Evolutionary conservation across 2,888 invertebrate species (phyloP), one percentile per base, ranked within the genome.

Genomic region (Oeneis ivallda): DNA sequence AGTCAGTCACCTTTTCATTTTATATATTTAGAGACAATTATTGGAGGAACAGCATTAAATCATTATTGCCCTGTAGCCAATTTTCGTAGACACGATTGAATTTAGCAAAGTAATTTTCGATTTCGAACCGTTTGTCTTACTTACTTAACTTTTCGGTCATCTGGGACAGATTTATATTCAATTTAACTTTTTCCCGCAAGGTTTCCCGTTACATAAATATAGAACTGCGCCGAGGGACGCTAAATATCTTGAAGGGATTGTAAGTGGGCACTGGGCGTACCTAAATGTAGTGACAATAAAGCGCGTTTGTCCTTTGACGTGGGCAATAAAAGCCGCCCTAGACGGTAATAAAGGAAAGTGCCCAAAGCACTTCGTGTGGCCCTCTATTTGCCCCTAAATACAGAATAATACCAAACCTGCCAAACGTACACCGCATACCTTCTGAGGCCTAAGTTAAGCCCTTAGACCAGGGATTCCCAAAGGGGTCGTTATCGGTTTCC

Each of bases 281-380:
- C 50, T n/a, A 54, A 56, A 43, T 39, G 43, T 41, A 26, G 49
- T 26, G 19, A 50, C 49, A 47, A 47, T 47, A 58, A 49, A 60
- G 13, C 4, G 34, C 62, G 19, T 57, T 64, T 62, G 61, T 67
- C 65, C 65, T 65, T 65, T 64, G 67, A 67, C 53, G 67, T 62
- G 34, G 45, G 45, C 13, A 57, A 65, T 65, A 67, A 67, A 67
- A 62, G 61, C 67, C 37, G 53, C 50, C 64, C 64, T 50, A 62
- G 52, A 53, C 39, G 45, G 19, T 49, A 62, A 65, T 61, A 63
- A 66, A 63, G 63, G 53, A 60, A 64, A 67, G 66, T 67, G 60
- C 37, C 60, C 11, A 17, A 19, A 60, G 49, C 60, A 60, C 60
- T 60, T 50, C 37, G 34, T 19, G 13, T 7, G 56, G 10, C 60